A percentile compares a stretch with the other conserved stretches of the same genome.
Evolutionary conservation across 2,113 vertebrate genomes (phyloP).

Genomic region (Psophia crepitans): DNA sequence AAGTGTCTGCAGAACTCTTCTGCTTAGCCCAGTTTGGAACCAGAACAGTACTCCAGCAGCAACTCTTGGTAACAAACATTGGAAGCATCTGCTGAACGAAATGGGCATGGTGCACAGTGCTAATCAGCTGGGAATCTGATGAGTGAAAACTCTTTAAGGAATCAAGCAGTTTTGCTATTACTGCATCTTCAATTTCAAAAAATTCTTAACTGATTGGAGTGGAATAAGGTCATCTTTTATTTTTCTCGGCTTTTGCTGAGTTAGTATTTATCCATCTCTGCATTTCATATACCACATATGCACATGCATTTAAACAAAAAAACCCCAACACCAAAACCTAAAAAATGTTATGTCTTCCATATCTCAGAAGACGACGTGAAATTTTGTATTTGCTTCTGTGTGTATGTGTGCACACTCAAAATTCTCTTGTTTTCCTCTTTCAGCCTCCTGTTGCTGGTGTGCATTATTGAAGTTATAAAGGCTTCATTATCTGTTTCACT

Average conservation of each 20-base stretch:
- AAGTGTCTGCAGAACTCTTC: neutral
- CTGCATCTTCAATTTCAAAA: neutral
- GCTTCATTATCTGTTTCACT: neutral
- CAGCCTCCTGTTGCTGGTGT: neutral
- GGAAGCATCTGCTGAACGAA: slow-evolving; percentile 39
- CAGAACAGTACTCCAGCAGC: neutral
- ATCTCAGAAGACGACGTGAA: neutral
- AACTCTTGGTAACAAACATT: neutral
- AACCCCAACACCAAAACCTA: neutral
- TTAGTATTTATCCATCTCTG: neutral
- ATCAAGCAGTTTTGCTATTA: neutral
- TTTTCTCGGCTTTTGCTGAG: neutral
- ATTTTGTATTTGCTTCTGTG: neutral
- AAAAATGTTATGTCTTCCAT: neutral
- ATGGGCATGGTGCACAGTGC: neutral
- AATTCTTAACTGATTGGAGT: neutral
- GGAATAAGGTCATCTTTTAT: neutral
- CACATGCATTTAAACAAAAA: neutral
- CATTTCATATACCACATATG: neutral
- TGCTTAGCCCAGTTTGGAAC: neutral
- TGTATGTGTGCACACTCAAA: neutral
- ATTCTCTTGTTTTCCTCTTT: neutral
- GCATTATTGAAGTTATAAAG: neutral
- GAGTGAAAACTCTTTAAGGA: neutral
- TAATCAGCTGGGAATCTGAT: slow-evolving; percentile 24